Evolutionary conservation across 1,140 invertebrate species (phyloP), one percentile per base, ranked within the genome.

Genomic region (Pachypsylla venusta): DNA sequence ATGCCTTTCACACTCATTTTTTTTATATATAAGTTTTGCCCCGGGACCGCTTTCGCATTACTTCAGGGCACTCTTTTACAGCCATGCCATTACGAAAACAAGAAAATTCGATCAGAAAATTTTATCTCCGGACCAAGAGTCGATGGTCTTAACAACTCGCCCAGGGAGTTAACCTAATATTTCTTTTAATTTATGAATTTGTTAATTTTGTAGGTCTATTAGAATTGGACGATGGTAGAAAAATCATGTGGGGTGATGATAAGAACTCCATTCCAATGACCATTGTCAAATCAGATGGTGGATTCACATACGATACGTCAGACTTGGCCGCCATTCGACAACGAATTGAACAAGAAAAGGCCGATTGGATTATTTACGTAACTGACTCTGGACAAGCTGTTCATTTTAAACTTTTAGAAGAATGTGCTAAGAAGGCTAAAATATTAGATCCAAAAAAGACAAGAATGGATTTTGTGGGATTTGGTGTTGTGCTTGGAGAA

Each of bases 281-380:
- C 0, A 78, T 99, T 16, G 82, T 98, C 0, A 99, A 99, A 75
- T 92, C 91, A 2, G 97, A 98, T 75, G 97, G 97, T 54, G 96
- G 96, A 25, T 99, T 85, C 69, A 99, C 97, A 0, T 99, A 99
- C 73, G 97, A 99, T 70, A 99, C 97, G 0, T 98, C 94, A 5
- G 97, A 99, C 74, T 77, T 99, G 77, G 93, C 97, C 2, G 81
- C 88, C 7, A 79, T 99, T 1, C 87, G 82, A 64, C 83, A 99
- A 54, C 78, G 97, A 53, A 71, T 98, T 4, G 71, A 87, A 58
- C 90, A 93, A 68, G 92, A 98, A 70, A 87, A 86, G 60, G 87
- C 74, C 1, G 84, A 93, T 63, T 90, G 94, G 82, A 68, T 98
- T 1, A 86, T 99, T 65, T 99, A 99, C 75, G 89, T 99, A 0